Percentiles rank a stretch among this genome's conserved stretches.
phyloP scores from a whole-genome alignment of 2,113 vertebrate genomes.

The Rhabdomys dilectus region DNA sequence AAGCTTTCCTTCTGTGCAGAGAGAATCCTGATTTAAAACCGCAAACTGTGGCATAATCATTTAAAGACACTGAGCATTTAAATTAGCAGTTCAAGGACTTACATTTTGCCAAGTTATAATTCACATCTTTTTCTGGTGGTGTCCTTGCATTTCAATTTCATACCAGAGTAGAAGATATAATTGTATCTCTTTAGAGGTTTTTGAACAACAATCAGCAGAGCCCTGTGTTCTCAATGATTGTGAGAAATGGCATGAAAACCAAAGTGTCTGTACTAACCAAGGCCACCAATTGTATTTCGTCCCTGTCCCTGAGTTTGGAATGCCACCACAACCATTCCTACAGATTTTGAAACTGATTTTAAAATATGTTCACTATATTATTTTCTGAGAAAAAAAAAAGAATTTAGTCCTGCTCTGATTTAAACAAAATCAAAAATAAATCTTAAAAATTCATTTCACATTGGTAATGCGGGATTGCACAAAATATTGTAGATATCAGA shows the following conservation, averaged over 20 bases:
- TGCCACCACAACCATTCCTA: background rate
- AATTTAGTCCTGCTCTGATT: background rate
- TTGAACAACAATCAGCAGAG: background rate
- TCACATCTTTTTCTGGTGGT: background rate
- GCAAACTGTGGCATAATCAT: background rate
- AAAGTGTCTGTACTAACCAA: background rate
- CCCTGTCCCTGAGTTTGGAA: background rate
- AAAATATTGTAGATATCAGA: slow-evolving; percentile 44
- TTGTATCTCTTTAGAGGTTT: background rate
- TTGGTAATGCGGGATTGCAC: slow-evolving; percentile 1
- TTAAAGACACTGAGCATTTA: background rate
- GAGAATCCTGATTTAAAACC: background rate
- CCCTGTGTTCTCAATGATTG: background rate
- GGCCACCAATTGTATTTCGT: background rate
- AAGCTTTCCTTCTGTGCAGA: background rate
- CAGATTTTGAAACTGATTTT: background rate
- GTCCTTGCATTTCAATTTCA: background rate
- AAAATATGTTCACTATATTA: background rate
- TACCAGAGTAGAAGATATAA: background rate
- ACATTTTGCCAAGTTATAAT: background rate
- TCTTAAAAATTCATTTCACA: slow-evolving; percentile 2
- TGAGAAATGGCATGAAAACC: background rate
- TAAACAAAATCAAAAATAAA: background rate
- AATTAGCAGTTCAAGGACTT: background rate
- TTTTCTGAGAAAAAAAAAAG: background rate